Conservation (phyloP, 2,797 vertebrate genomes). For the Thamnophis elegans region DNA sequence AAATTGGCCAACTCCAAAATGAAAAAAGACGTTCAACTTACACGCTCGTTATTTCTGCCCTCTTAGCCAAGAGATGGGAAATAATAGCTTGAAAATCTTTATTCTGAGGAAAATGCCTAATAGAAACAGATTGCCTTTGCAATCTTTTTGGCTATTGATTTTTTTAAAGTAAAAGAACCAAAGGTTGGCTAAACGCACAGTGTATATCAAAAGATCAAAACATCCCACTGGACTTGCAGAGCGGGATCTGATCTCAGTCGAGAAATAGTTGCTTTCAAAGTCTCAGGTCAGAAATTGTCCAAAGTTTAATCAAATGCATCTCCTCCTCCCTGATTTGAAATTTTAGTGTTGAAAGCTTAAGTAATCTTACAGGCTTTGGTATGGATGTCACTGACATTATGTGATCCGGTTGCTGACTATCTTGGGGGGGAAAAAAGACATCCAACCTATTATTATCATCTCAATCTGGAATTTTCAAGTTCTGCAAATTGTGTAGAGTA, state of each 20-base stretch:
- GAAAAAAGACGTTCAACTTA: neutral
- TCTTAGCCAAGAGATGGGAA: neutral
- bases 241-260: neutral
- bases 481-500: neutral
- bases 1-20: neutral
- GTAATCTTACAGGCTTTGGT: neutral
- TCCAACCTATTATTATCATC: neutral
- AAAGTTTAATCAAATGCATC: neutral
- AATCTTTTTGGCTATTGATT: neutral
- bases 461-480: neutral
- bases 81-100: neutral
- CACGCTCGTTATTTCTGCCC: neutral
- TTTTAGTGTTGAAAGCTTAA: neutral
- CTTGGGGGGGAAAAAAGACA: neutral
- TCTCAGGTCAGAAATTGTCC: neutral
- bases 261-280: neutral
- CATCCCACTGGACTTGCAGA: neutral
- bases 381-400: neutral
- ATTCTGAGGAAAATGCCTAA: neutral
- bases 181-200: neutral
- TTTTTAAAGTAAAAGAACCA: neutral
- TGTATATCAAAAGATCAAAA: neutral
- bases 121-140: neutral
- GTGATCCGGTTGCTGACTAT: neutral
- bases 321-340: neutral